phyloP scores from a whole-genome alignment of 2,797 vertebrate species.

The Allochrocebus solatus region DNA sequence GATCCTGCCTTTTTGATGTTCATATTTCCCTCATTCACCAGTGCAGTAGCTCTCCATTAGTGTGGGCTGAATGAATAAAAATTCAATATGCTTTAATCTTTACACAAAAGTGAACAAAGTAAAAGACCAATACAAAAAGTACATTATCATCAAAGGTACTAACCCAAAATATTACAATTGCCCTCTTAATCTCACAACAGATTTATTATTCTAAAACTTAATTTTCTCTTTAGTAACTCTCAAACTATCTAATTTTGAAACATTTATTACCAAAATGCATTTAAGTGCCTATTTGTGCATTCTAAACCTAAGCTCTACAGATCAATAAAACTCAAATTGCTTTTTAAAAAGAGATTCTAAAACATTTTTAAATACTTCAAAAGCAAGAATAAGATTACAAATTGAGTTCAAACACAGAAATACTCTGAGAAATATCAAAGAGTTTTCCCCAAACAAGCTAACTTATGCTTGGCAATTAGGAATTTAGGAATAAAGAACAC shows the following conservation, averaged over 20 bases:
- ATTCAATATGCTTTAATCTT: background rate
- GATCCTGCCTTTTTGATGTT: background rate
- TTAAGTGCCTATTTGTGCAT: constrained; percentile 60
- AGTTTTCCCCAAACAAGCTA: background rate
- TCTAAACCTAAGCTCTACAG: constrained; percentile 54
- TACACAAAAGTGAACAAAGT: constrained; percentile 21
- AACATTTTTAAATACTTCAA: constrained; percentile 65
- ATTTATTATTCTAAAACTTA: constrained; percentile 70
- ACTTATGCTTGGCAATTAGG: background rate
- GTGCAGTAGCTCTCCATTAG: background rate
- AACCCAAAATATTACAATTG: background rate
- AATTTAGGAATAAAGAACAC: constrained; percentile 22
- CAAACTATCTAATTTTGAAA: constrained; percentile 62
- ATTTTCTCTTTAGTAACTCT: constrained; percentile 71
- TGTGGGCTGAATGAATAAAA: background rate
- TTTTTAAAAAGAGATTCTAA: constrained; percentile 63
- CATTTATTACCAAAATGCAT: constrained; percentile 70
- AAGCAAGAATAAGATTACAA: constrained; percentile 54
- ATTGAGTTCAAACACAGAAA: constrained; percentile 41
- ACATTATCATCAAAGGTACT: background rate
- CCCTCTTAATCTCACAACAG: constrained; percentile 60
- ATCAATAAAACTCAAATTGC: constrained; percentile 74
- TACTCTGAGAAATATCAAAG: background rate
- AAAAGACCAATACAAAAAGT: background rate
- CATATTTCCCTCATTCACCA: background rate